Conservation (phyloP, 2,888 invertebrate species). For the Ypsolopha sequella region DNA sequence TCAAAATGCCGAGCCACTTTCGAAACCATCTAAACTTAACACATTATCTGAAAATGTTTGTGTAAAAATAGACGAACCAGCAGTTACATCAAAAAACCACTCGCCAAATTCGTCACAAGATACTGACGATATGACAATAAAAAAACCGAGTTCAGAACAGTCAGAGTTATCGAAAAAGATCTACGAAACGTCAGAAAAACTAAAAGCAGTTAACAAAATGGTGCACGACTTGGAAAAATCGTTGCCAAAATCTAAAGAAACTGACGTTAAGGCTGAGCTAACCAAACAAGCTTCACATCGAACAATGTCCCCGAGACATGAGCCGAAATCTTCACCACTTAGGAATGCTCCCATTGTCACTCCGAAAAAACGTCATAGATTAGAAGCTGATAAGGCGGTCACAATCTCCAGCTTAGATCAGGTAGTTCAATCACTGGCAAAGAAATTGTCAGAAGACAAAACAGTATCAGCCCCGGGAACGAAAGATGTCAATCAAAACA, state of each 20-base stretch:
- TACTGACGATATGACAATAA: conserved; percentile 40
- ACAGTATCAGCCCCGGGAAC: conserved; percentile 16
- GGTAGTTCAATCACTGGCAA: conserved; percentile 61
- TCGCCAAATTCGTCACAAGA: conserved; percentile 25
- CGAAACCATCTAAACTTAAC: conserved; percentile 25
- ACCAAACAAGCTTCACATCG: conserved; percentile 38
- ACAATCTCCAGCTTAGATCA: conserved; percentile 50
- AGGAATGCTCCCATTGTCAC: conserved; percentile 71
- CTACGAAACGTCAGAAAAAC: conserved; percentile 61
- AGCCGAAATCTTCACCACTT: conserved; percentile 42
- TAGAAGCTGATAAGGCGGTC: conserved; percentile 70
- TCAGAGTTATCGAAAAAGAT: conserved; percentile 64
- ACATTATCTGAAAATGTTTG: conserved; percentile 21
- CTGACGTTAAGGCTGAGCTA: conserved; percentile 35
- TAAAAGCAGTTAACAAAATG: conserved; percentile 63
- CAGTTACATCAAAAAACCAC: conserved; percentile 23
- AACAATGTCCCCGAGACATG: conserved; percentile 46
- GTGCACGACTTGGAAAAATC: conserved; percentile 57
- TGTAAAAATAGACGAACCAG: conserved; percentile 28
- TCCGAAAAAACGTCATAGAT: conserved; percentile 79
- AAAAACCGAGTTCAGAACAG: conserved; percentile 50
- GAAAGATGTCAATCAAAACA: conserved; percentile 43
- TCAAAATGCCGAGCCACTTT: conserved; percentile 19
- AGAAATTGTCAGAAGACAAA: conserved; percentile 58
- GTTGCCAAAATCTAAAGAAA: conserved; percentile 51